Percentiles rank a stretch among this genome's conserved stretches.
Evolutionary conservation across 2,888 invertebrate genomes (phyloP).

Genomic region (Cephus pygmeus): DNA sequence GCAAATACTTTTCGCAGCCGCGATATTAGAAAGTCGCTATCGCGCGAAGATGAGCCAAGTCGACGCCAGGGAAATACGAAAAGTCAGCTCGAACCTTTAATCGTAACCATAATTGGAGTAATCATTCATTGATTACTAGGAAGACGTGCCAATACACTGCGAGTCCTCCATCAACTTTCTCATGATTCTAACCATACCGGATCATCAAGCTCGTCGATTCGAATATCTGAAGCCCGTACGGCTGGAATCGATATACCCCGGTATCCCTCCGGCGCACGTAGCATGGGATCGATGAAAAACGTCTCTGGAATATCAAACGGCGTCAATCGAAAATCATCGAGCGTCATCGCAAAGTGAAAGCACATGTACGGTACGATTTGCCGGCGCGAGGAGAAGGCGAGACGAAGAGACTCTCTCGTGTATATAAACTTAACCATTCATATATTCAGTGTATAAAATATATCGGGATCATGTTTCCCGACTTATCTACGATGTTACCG

Average conservation of each 20-base stretch:
- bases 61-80: conserved; percentile 19
- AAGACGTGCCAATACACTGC: conserved; percentile 38
- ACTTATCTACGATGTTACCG: conserved; percentile 28
- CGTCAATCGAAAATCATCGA: conserved; percentile 1
- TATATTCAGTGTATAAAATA: conserved; percentile 11
- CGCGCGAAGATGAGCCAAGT: conserved; percentile 23
- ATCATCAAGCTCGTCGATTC: neutral
- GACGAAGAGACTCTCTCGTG: conserved; percentile 13
- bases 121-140: conserved; percentile 54
- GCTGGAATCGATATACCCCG: neutral
- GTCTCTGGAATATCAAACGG: conserved; percentile 11
- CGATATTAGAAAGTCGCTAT: conserved; percentile 53
- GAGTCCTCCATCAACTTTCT: conserved; percentile 33
- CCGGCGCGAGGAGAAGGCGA: neutral
- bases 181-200: neutral
- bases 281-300: conserved; percentile 13
- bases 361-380: neutral
- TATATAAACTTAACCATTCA: conserved; percentile 14
- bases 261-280: neutral
- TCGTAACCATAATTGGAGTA: conserved; percentile 55
- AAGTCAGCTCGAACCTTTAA: conserved; percentile 41
- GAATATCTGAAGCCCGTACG: neutral
- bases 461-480: conserved; percentile 30
- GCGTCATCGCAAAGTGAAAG: conserved; percentile 2
- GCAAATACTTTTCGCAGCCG: conserved; percentile 29